Conservation (phyloP, 2,113 vertebrate genomes). For the Crotalus tigris region DNA sequence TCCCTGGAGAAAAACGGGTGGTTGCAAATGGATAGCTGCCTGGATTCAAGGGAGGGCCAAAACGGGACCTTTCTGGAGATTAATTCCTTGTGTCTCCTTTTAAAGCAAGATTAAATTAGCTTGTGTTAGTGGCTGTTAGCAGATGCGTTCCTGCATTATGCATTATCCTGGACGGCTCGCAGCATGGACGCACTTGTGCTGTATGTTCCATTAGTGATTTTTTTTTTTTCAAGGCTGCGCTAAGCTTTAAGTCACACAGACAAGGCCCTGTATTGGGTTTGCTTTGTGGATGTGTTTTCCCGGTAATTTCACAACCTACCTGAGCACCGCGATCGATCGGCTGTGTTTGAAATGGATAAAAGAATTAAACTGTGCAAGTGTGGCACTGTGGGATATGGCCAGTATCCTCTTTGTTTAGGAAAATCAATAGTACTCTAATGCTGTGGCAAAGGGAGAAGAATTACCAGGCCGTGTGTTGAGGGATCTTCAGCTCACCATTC, state of each 20-base stretch:
- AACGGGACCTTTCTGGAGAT: conserved; percentile 68
- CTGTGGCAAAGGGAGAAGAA: conserved; percentile 20
- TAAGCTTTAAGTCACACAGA: conserved; percentile 74
- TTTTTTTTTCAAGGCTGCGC: conserved; percentile 65
- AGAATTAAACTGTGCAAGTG: conserved; percentile 66
- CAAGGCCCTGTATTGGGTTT: conserved; percentile 64
- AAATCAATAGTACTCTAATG: conserved; percentile 65
- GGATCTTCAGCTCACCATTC: not conserved
- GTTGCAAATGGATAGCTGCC: conserved; percentile 47
- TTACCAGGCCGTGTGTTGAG: conserved; percentile 14
- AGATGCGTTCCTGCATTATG: conserved; percentile 74
- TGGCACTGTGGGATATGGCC: conserved; percentile 54
- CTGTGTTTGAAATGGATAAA: conserved; percentile 65
- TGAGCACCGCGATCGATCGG: conserved; percentile 67
- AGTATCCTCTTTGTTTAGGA: conserved; percentile 61
- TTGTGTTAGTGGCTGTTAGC: conserved; percentile 66
- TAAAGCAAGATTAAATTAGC: conserved; percentile 69
- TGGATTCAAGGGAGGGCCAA: conserved; percentile 57
- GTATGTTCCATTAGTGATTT: conserved; percentile 74
- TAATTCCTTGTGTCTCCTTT: conserved; percentile 68
- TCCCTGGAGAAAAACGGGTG: not conserved
- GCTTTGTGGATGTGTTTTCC: conserved; percentile 66
- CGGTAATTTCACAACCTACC: conserved; percentile 71
- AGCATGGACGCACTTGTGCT: conserved; percentile 63
- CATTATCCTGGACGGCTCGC: conserved; percentile 68